Conservation (phyloP, 1,140 invertebrate species). For the Drosophila pectinifera region DNA sequence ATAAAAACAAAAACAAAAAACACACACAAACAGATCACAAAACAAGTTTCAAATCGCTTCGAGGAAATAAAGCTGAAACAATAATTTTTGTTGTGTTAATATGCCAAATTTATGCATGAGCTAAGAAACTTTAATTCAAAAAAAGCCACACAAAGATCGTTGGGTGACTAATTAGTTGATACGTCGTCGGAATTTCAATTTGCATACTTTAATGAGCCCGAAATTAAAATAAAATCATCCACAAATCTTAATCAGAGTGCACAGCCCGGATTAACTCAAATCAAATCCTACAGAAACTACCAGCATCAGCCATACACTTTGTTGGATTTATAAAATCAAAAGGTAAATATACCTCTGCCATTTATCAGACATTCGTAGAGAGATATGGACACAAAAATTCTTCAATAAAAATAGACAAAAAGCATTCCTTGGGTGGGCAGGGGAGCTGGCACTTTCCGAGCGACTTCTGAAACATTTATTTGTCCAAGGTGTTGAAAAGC, state of each 20-base stretch:
- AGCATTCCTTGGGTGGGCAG: constrained; percentile 28
- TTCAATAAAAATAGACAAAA: constrained; percentile 74
- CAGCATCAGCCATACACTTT: constrained; percentile 34
- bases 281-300: constrained; percentile 25
- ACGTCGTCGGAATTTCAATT: constrained; percentile 68
- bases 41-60: constrained; percentile 50
- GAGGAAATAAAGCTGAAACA: constrained; percentile 63
- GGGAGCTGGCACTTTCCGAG: constrained; percentile 3
- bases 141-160: constrained; percentile 24
- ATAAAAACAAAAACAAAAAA: constrained; percentile 14
- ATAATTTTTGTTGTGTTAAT: constrained; percentile 57
- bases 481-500: constrained; percentile 72
- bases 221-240: constrained; percentile 59
- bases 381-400: constrained; percentile 23
- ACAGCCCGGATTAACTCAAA: constrained; percentile 17
- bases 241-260: constrained; percentile 61
- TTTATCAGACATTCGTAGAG: constrained; percentile 28
- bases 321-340: constrained; percentile 81
- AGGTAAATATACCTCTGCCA: constrained; percentile 68
- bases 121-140: constrained; percentile 61
- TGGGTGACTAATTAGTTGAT: constrained; percentile 71
- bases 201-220: constrained; percentile 54
- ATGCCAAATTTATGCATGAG: constrained; percentile 71
- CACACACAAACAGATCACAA: constrained; percentile 11
- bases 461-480: constrained; percentile 65